Evolutionary conservation across 1,140 invertebrate genomes (phyloP), one percentile per base, ranked within the genome.

Genomic region (Trichonephila clavata): DNA sequence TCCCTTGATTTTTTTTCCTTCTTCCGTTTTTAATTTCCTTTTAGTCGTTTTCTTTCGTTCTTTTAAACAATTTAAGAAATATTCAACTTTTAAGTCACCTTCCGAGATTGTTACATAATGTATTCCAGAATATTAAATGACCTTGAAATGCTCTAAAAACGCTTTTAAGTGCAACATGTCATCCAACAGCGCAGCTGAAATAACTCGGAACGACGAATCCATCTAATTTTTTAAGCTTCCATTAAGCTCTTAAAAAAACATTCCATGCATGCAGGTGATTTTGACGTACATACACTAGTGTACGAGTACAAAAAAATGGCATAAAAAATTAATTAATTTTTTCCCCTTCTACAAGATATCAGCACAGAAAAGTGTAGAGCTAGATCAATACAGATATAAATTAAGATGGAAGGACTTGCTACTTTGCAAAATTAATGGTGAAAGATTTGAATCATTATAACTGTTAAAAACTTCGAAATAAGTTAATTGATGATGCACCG

Each of bases 391-490:
- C 60, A 86, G 27, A 60, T 57, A 61, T 63, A 86, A 83, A 83
- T 59, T 83, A 57, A 86, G 60, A 86, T 61, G 50, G 84, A 57
- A 50, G 84, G 27, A 86, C 39, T 86, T 32, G 57, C 57, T 63
- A 61, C 27, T 86, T 86, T 39, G 57, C 21, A 59, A 86, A 86
- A 86, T 86, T 86, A 86, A 86, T 27, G 84, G 59, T 32, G 60
- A 86, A 63, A 86, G 57, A 86, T 86, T 57, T 86, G 57, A 61
- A 86, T 86, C 60, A 86, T 86, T 86, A 86, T 86, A 27, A 86
- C 84, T 61, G 24, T 86, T 86, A 50, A 86, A 86, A 86, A 83
- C 81, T 86, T 39, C n/a, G 84, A 86, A 61, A 86, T 86, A 61
- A 63, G 60, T 86, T 86, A 86, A 86, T 86, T 86, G 84, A 86